Evolutionary conservation across 2,113 vertebrate species (phyloP).

Genomic region (Abramis brama): DNA sequence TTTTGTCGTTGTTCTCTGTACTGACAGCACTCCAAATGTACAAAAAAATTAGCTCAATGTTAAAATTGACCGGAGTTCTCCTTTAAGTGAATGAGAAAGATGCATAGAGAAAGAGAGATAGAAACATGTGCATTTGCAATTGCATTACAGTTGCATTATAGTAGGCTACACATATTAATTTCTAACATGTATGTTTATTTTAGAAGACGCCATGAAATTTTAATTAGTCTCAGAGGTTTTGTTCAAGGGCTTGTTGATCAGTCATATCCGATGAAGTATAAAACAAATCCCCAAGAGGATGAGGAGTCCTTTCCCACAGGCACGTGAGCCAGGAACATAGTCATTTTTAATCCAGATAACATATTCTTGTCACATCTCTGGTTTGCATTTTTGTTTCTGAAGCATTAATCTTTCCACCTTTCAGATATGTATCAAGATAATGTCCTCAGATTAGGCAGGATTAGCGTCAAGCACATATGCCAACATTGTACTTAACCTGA

Average conservation of each 20-base stretch:
- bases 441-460: conserved; percentile 51
- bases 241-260: conserved; percentile 14
- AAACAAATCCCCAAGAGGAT: background rate
- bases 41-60: no score
- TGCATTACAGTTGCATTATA: background rate
- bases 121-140: background rate
- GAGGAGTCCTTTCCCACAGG: background rate
- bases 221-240: background rate
- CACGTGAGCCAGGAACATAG: background rate
- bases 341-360: conserved; percentile 17
- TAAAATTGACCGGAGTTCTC: no score
- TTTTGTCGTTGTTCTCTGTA: no score
- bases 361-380: conserved; percentile 26
- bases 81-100: background rate
- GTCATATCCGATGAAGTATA: conserved; percentile 10
- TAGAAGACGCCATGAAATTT: background rate
- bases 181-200: conserved; percentile 18
- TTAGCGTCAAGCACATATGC: conserved; percentile 43
- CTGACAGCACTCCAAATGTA: no score
- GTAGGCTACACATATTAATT: background rate
- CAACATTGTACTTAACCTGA: conserved; percentile 49
- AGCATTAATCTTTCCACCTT: conserved; percentile 35
- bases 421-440: conserved; percentile 41
- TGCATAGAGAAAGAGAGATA: background rate
- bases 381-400: conserved; percentile 35